Evolutionary conservation across 2,797 vertebrate genomes (phyloP), one percentile per base, ranked within the genome.

Genomic region (Discoglossus pictus): DNA sequence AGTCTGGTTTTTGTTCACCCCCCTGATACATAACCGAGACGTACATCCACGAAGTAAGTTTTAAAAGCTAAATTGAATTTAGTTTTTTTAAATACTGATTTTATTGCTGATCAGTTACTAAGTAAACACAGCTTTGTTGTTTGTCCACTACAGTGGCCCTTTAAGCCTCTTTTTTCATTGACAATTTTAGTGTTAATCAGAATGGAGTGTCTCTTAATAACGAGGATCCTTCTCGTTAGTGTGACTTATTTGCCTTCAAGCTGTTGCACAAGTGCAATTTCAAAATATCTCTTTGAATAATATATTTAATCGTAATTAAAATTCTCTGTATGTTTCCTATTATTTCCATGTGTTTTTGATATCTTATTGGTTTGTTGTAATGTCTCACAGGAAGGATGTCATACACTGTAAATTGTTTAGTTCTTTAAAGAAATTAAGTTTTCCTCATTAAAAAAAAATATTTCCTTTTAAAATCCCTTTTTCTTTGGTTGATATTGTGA

Each of bases 221-320:
- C 17, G 31, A 39, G 6, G 25, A 12, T 15, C 9, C 9, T 23
- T 2, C 68, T 76, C 66, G 38, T 77, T 78, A 12, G 4, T 81
- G 84, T 84, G 77, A 77, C 76, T 77, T 84, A 84, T 86, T 83
- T 86, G 83, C 86, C 86, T 87, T 83, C 81, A 73, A 24, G 82
- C 83, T 87, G 77, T 86, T 79, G 79, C 83, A 83, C 71, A 87
- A 85, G 80, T 86, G 75, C 70, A 24, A 84, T 82, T 90, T 86
- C 75, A 78, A 76, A 78, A 82, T 76, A 81, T 72, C 73, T 73
- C 75, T 84, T 85, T 75, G 83, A 84, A 82, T 87, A 87, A 86
- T 89, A 81, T 84, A 88, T 90, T 88, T 86, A 89, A 87, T 83
- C 86, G 55, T 77, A 80, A 87, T 87, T 87, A 88, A 88, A 90